These are phyloP conservation scores for Lycaon pictus DNA, from an alignment of 2,113 vertebrate species.

Conservation along the genomic window DNA sequence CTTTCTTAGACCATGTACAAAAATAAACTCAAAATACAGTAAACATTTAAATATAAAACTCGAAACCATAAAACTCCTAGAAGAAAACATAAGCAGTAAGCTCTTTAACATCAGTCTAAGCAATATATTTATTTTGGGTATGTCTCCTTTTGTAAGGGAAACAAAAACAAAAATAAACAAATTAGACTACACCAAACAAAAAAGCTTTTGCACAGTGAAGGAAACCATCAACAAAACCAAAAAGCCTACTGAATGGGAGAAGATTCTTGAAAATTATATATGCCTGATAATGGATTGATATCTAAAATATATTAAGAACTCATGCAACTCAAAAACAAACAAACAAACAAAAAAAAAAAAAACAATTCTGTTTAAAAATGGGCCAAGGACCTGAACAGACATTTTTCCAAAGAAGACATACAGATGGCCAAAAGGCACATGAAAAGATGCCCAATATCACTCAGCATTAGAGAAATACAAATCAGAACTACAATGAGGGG, in stretches of 20 bases:
- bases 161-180: background rate
- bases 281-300: background rate
- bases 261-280: background rate
- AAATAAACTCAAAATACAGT: background rate
- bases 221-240: background rate
- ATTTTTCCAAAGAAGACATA: background rate
- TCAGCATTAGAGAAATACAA: background rate
- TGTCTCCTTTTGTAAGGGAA: background rate
- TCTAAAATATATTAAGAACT: background rate
- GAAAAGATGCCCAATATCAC: background rate
- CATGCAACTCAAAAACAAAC: background rate
- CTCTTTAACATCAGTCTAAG: background rate
- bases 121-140: background rate
- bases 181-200: background rate
- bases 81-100: background rate
- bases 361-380: background rate
- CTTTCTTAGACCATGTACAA: background rate
- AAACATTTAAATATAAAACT: background rate
- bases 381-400: background rate
- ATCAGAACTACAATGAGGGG: background rate
- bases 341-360: background rate
- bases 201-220: background rate
- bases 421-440: background rate
- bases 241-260: background rate
- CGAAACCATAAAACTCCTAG: background rate